These are phyloP conservation scores for Simalia tracyae DNA, from an alignment of 2,797 vertebrate species.

Conservation along the genomic window DNA sequence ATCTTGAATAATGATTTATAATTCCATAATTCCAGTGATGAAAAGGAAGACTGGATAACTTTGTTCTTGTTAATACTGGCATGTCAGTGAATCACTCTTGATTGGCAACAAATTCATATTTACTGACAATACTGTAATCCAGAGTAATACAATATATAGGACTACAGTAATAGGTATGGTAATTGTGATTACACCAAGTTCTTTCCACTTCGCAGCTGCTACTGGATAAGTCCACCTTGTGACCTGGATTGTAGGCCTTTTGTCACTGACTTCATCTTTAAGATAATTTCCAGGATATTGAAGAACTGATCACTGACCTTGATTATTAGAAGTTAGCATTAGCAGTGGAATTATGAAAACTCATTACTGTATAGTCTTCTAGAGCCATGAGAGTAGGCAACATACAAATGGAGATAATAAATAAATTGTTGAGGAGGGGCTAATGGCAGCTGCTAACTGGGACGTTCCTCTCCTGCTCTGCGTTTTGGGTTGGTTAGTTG, in stretches of 20 bases:
- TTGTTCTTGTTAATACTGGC: not conserved
- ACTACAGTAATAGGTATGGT: not conserved
- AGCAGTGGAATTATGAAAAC: not conserved
- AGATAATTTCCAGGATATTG: not conserved
- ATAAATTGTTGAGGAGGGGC: too few relatives aligned
- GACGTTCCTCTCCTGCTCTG: too few relatives aligned
- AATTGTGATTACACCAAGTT: not conserved
- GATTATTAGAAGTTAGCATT: too few relatives aligned
- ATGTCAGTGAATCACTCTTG: not conserved
- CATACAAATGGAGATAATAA: too few relatives aligned
- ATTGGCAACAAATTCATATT: not conserved
- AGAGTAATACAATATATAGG: not conserved
- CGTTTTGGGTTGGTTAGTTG: too few relatives aligned
- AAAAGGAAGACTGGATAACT: not conserved
- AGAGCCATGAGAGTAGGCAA: too few relatives aligned
- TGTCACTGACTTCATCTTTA: not conserved
- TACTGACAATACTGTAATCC: not conserved
- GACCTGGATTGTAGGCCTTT: not conserved
- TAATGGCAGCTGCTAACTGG: too few relatives aligned
- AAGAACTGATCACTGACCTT: not conserved
- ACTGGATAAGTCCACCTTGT: not conserved
- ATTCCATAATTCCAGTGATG: not conserved
- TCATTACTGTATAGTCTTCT: not conserved
- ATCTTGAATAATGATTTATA: not conserved
- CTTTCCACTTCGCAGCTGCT: not conserved